Percentiles rank a stretch among this genome's conserved stretches.
phyloP scores from a whole-genome alignment of 2,113 vertebrate genomes.

The Pongo abelii region DNA sequence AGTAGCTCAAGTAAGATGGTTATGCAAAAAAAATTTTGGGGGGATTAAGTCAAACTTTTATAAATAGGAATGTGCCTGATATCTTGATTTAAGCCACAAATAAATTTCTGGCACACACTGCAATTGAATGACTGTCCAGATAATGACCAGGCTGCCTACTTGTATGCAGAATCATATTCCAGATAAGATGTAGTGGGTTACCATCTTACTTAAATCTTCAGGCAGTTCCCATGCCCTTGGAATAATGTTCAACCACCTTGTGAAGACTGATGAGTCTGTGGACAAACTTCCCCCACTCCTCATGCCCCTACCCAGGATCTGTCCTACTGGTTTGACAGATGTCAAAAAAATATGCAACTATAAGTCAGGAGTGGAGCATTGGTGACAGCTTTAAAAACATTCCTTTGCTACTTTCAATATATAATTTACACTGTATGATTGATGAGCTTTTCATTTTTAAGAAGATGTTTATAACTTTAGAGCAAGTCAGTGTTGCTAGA shows the following conservation, averaged over 20 bases:
- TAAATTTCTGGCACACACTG: not conserved
- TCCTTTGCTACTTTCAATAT: not conserved
- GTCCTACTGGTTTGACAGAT: not conserved
- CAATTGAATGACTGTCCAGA: not conserved
- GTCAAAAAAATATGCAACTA: not conserved
- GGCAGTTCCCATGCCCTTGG: not conserved
- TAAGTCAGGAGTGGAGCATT: not conserved
- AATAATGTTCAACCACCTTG: not conserved
- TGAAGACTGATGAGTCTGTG: not conserved
- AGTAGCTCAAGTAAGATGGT: not conserved
- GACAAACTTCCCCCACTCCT: not conserved
- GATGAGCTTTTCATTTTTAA: not conserved
- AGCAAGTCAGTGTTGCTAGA: not conserved
- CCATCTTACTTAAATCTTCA: not conserved
- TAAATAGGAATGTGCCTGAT: not conserved
- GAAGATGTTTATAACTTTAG: not conserved
- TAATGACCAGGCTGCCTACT: not conserved
- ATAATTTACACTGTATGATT: not conserved
- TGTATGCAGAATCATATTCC: not conserved
- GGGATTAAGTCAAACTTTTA: not conserved
- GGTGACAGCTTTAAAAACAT: not conserved
- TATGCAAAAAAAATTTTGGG: not conserved
- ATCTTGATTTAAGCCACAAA: conserved; percentile 1
- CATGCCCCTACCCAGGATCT: not conserved
- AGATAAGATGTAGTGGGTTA: not conserved